A percentile compares a stretch with the other conserved stretches of the same genome.
Evolutionary conservation across 2,113 vertebrate genomes (phyloP).

Genomic region (Motacilla alba): DNA sequence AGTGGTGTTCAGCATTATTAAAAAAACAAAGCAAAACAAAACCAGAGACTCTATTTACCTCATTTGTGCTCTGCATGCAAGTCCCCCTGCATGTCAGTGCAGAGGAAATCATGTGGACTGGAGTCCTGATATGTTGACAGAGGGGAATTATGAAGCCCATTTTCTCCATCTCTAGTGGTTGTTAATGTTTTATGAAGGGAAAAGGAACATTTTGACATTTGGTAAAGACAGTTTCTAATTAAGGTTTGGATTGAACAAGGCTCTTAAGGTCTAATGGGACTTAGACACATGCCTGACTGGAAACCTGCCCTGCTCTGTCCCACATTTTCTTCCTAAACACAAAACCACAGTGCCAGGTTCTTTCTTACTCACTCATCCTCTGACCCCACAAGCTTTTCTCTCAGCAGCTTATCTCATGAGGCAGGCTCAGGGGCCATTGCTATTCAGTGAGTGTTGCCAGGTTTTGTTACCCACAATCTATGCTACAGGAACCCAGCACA

Average conservation of each 20-base stretch:
- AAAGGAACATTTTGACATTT: slow-evolving; percentile 47
- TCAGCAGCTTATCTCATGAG: not conserved
- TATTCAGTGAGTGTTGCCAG: not conserved
- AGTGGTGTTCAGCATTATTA: not conserved
- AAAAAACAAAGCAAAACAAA: not conserved
- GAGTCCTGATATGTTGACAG: not conserved
- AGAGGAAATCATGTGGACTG: not conserved
- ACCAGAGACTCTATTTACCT: not conserved
- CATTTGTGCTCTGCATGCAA: not conserved
- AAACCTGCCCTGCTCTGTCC: slow-evolving; percentile 15
- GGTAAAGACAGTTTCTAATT: slow-evolving; percentile 40
- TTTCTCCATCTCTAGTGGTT: not conserved
- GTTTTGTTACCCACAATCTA: not conserved
- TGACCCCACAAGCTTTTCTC: not conserved
- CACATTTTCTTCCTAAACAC: not conserved
- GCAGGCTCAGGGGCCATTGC: not conserved
- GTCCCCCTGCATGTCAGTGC: not conserved
- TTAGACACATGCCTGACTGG: slow-evolving; percentile 2
- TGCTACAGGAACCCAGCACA: not conserved
- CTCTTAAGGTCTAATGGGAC: slow-evolving; percentile 35
- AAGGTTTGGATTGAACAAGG: not conserved
- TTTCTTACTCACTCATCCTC: not conserved
- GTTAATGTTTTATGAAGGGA: slow-evolving; percentile 37
- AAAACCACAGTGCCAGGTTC: not conserved
- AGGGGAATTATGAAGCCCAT: not conserved